Evolutionary conservation across 2,888 invertebrate genomes (phyloP), one percentile per base, ranked within the genome.

Genomic region (Eueremaeus valkanovi): DNA sequence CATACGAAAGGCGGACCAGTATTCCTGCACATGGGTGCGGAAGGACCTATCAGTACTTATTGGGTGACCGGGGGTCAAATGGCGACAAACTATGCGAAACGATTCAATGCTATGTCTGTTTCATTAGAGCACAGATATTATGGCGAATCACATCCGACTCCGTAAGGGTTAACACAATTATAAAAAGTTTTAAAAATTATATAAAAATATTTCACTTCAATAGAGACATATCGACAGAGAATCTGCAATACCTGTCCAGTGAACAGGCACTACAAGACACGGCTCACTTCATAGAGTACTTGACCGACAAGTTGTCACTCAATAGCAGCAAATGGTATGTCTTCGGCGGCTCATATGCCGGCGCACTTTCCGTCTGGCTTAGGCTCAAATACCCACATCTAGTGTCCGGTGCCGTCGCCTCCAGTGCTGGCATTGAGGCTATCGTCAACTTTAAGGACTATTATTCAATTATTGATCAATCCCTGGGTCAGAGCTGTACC

Each of bases 21-120:
- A n/a, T 97, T 97, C 83, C 83, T 97, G 13, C 91, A 94, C 92
- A 92, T 97, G 80, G 95, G 95, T 0, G 96, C 96, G 5, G 97
- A 97, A 85, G 95, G 92, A 0, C 88, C 90, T 72, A 92, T 92
- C 0, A 88, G 88, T 79, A 86, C 90, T 0, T 87, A 89, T 79
- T 96, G 95, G 95, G 92, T 95, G 91, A 87, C 88, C 0, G 87
- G 89, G 81, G 95, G 94, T 1, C 87, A 90, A 73, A 95, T 95
- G 82, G 72, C 75, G 92, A 89, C 93, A 72, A 89, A 90, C 75
- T 92, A 91, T 84, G 94, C 92, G 0, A 86, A 90, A 81, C 85
- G 88, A 79, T 90, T 90, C 82, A 89, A 89, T 61, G 97, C 96
- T 0, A 84, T 94, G 51, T 91, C 92, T 80, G 90, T 96, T 77